A percentile compares a stretch with the other conserved stretches of the same genome.
Evolutionary conservation across 2,888 invertebrate genomes (phyloP).

Genomic region (Macrophya annulata): DNA sequence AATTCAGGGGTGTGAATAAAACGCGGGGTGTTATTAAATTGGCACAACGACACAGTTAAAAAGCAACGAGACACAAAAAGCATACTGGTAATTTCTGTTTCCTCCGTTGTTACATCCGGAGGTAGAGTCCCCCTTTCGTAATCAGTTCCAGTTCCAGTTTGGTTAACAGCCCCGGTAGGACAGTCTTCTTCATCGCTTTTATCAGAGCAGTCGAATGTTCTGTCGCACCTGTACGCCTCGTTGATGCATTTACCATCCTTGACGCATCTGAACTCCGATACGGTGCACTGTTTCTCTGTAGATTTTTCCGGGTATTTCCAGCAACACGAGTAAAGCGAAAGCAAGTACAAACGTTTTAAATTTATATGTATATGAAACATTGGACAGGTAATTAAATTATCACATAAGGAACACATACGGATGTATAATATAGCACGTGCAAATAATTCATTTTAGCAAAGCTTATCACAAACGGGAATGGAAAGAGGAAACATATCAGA

Average conservation of each 20-base stretch:
- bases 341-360: constrained; percentile 59
- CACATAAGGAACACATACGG: neutral
- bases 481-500: neutral
- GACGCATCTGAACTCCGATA: constrained; percentile 82
- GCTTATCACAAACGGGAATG: neutral
- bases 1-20: neutral
- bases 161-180: constrained; percentile 67
- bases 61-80: constrained; percentile 55
- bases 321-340: constrained; percentile 66
- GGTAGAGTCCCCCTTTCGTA: neutral
- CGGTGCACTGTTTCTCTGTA: constrained; percentile 79
- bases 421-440: constrained; percentile 34
- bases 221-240: constrained; percentile 81
- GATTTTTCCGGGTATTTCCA: constrained; percentile 65
- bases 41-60: constrained; percentile 21
- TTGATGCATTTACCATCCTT: constrained; percentile 81
- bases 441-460: constrained; percentile 4
- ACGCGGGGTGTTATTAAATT: constrained; percentile 14
- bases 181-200: constrained; percentile 80
- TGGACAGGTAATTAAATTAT: neutral
- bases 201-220: constrained; percentile 82
- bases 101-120: neutral
- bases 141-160: constrained; percentile 62
- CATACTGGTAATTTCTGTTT: constrained; percentile 43
- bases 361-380: neutral